Base-by-base conservation (phyloP, 2,888 invertebrate species). In the Criorhina ranunculi region DNA sequence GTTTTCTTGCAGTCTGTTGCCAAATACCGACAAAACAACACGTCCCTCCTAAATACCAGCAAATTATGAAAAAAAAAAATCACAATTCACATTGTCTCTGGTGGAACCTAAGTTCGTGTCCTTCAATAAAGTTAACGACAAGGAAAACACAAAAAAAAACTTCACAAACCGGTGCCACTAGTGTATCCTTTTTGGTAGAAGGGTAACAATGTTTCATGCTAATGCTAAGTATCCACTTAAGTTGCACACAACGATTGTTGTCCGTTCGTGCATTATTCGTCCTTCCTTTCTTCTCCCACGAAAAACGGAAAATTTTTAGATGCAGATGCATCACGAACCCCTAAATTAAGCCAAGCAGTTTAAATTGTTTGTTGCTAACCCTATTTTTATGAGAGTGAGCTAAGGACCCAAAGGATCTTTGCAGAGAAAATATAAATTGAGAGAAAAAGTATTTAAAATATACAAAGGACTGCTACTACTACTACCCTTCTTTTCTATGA, bases 211-310 rank as follows among this genome's bases (percentile, higher is more conserved):
- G 78, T 73, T 83, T 67, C 82, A 78, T 73, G 82, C 78, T 83
- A 83, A 83, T 83, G 67, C 72, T 78, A 83, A 83, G 82, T 83
- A 83, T 72, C 77, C 82, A 83, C 77, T 82, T 77, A 40, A 46
- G 60, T 53, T 78, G 40, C 66, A 67, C 60, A 67, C 77, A 77
- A 57, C 66, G 66, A 60, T 67, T 67, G 77, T 67, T 67, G 77
- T 77, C 82, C 82, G 62, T 72, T 60, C 55, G 53, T 77, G 77
- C 60, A 67, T 72, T 77, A 66, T 66, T 42, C 44, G 15, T 31
- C 33, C 53, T 44, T 1, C 17, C 35, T 42, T 15, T 12, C 4
- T 5, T 49, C 12, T 8, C 31, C 24, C 29, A 8, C n/a, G 3
- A 33, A 44, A 44, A 17, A 44, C n/a, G 35, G 40, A 40, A 31